Evolutionary conservation across 92 coral and sea anemone species (phyloP).

Genomic region (Palythoa grandis): DNA sequence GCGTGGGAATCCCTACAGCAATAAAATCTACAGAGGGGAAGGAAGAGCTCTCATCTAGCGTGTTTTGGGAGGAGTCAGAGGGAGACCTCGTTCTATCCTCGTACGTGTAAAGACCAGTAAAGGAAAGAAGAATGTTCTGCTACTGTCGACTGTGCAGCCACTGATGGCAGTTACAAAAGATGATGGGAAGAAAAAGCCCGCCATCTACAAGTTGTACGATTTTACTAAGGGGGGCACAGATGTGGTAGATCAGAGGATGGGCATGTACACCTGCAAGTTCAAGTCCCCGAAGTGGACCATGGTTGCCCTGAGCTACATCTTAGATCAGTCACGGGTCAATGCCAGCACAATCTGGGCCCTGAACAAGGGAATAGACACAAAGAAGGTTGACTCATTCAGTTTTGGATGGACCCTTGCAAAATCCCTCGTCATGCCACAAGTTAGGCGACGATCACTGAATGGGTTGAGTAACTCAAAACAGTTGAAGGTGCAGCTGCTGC

Average conservation of each 20-base stretch:
- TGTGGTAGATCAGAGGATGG: constrained; percentile 21
- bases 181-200: constrained; percentile 3
- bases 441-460: not conserved
- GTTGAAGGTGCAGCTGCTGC: constrained; percentile 15
- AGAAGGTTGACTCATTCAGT: constrained; percentile 20
- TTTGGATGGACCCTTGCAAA: constrained; percentile 26
- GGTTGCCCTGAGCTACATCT: constrained; percentile 28
- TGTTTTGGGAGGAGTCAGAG: too few relatives aligned
- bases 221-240: constrained; percentile 16
- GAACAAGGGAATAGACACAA: not conserved
- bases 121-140: constrained; percentile 22
- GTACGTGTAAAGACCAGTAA: too few relatives aligned
- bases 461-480: not conserved
- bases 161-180: constrained; percentile 34
- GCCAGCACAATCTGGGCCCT: constrained; percentile 29
- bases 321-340: constrained; percentile 25
- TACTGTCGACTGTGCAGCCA: constrained; percentile 32
- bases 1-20: too few relatives aligned
- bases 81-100: not conserved
- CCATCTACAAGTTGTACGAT: constrained; percentile 23
- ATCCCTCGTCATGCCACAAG: constrained; percentile 16
- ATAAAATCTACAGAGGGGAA: too few relatives aligned
- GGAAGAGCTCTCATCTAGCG: too few relatives aligned
- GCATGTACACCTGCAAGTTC: constrained; percentile 6
- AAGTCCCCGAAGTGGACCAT: constrained; percentile 31